These are phyloP conservation scores for Rhabdophis nuchalis DNA, from an alignment of 2,797 vertebrate genomes.

Conservation along the genomic window DNA sequence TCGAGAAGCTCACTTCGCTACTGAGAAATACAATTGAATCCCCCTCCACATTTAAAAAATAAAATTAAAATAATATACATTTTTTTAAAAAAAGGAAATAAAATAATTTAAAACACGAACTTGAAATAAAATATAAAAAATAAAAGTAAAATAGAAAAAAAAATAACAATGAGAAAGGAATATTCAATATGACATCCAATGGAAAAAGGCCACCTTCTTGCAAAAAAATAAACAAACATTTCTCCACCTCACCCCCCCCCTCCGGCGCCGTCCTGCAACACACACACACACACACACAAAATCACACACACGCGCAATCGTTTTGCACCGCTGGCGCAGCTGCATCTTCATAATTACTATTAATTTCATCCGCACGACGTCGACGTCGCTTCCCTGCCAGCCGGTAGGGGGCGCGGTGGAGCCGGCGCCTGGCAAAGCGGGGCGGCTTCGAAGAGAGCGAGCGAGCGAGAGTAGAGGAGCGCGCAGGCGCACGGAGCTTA, in stretches of 20 bases:
- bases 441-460: neutral
- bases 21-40: too few relatives aligned
- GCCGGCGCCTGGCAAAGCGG: neutral
- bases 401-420: neutral
- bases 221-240: neutral
- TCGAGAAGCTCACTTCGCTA: too few relatives aligned
- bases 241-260: too few relatives aligned
- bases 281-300: too few relatives aligned
- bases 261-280: neutral
- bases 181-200: neutral
- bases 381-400: too few relatives aligned
- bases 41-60: too few relatives aligned
- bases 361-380: too few relatives aligned
- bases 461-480: neutral
- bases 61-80: neutral
- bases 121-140: neutral
- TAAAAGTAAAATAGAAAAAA: neutral
- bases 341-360: neutral
- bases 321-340: neutral
- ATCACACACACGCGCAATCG: too few relatives aligned
- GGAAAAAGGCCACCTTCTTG: neutral
- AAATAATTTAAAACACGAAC: neutral
- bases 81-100: neutral
- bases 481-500: neutral
- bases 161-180: neutral